Percentiles rank a stretch among this genome's conserved stretches.
Evolutionary conservation across 2,888 invertebrate species (phyloP).

Genomic region (Macaria notata): DNA sequence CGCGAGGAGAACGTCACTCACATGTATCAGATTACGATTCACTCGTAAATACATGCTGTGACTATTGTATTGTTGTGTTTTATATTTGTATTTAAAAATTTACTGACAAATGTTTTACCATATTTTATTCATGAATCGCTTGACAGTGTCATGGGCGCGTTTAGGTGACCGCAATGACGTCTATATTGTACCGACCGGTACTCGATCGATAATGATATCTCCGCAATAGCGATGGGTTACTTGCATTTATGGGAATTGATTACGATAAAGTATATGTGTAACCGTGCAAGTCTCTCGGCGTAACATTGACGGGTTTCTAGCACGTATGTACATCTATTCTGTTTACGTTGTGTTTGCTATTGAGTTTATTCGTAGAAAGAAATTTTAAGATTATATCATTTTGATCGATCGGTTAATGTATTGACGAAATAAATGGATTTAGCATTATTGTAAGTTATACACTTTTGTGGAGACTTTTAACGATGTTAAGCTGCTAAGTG

Average conservation of each 20-base stretch:
- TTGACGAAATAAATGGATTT: constrained; percentile 46
- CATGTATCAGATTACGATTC: constrained; percentile 49
- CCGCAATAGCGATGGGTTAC: constrained; percentile 41
- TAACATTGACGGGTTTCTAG: constrained; percentile 8
- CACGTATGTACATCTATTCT: background rate
- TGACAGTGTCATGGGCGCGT: constrained; percentile 69
- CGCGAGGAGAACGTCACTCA: constrained; percentile 47
- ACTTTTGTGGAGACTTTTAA: constrained; percentile 75
- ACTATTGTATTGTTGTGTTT: constrained; percentile 69
- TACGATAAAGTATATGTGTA: constrained; percentile 44
- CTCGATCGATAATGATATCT: constrained; percentile 42
- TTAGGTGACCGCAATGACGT: constrained; percentile 61
- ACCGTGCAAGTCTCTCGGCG: constrained; percentile 31
- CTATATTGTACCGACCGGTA: constrained; percentile 47
- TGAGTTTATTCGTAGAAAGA: constrained; percentile 58
- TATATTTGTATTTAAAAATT: constrained; percentile 34
- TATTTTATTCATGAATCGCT: constrained; percentile 55
- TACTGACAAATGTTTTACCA: constrained; percentile 63
- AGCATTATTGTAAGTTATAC: constrained; percentile 71
- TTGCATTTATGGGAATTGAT: constrained; percentile 72
- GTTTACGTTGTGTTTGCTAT: constrained; percentile 31
- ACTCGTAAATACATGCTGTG: constrained; percentile 69
- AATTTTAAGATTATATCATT: constrained; percentile 44
- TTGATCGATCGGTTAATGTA: constrained; percentile 47
- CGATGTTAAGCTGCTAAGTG: constrained; percentile 72